Conservation (phyloP, 2,797 vertebrate species). For the Adrianichthys oophorus region DNA sequence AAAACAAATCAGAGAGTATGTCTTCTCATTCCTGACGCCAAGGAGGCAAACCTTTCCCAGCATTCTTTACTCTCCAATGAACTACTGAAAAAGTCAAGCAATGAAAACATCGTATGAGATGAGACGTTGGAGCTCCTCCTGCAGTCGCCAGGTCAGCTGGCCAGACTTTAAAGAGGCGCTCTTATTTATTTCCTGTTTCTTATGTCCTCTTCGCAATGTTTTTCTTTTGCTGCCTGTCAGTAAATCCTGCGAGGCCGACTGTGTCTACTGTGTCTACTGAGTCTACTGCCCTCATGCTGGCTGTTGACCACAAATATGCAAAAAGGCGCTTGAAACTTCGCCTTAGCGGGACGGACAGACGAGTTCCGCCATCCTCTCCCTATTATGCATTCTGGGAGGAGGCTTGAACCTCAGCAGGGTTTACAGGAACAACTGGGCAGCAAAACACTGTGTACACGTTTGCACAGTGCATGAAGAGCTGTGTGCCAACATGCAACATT, state of each 20-base stretch:
- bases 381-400: slow-evolving; percentile 10
- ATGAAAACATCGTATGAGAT: slow-evolving; percentile 90
- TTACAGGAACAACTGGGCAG: slow-evolving; percentile 55
- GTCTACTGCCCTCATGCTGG: too few relatives aligned
- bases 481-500: slow-evolving; percentile 40
- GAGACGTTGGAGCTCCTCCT: slow-evolving; percentile 17
- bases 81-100: slow-evolving; percentile 85
- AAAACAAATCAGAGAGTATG: slow-evolving; percentile 93
- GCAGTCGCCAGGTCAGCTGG: slow-evolving; percentile 15
- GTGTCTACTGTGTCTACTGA: too few relatives aligned
- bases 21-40: slow-evolving; percentile 84
- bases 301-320: too few relatives aligned
- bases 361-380: slow-evolving; percentile 7
- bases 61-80: slow-evolving; percentile 87
- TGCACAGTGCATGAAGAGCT: slow-evolving; percentile 16
- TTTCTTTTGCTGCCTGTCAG: slow-evolving; percentile 1
- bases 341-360: background rate
- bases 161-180: slow-evolving; percentile 45
- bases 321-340: slow-evolving; percentile 13
- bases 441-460: slow-evolving; percentile 56
- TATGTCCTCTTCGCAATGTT: slow-evolving; percentile 20
- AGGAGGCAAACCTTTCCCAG: slow-evolving; percentile 78
- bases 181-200: slow-evolving; percentile 20
- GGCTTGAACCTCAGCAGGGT: background rate
- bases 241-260: too few relatives aligned